phyloP scores from a whole-genome alignment of 2,888 invertebrate genomes.

The Stenolophus ochropezus region DNA sequence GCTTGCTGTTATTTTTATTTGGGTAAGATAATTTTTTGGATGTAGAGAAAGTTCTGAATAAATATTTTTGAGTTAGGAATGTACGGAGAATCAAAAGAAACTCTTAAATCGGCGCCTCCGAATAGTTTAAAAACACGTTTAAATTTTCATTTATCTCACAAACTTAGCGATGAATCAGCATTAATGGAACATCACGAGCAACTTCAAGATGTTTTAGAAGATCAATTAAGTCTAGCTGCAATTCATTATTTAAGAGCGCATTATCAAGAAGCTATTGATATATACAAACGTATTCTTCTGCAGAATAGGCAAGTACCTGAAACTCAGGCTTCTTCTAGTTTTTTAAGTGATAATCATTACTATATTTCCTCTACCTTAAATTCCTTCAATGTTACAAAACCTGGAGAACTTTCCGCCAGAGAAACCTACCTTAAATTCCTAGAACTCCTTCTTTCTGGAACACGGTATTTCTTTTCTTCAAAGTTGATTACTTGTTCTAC shows the following conservation, averaged over 20 bases:
- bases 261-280: conserved; percentile 98
- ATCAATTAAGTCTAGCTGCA: conserved; percentile 96
- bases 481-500: not conserved
- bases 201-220: conserved; percentile 91
- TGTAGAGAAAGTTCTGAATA: not conserved
- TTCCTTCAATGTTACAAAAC: conserved; percentile 27
- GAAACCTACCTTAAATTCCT: conserved; percentile 41
- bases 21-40: conserved; percentile 77
- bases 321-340: not conserved
- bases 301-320: conserved; percentile 85
- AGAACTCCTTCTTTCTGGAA: conserved; percentile 32
- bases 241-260: conserved; percentile 97
- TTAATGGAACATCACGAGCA: conserved; percentile 89
- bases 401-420: not conserved
- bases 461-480: conserved; percentile 19
- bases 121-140: conserved; percentile 84
- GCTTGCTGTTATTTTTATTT: conserved; percentile 97
- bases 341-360: conserved; percentile 26
- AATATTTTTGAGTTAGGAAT: conserved; percentile 73
- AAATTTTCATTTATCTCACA: conserved; percentile 94
- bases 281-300: conserved; percentile 94
- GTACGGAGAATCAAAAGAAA: conserved; percentile 83
- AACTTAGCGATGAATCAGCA: conserved; percentile 90
- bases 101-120: conserved; percentile 78
- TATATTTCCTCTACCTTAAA: conserved; percentile 48